Conservation (phyloP, 2,888 invertebrate species). For the Anthrax anthrax region DNA sequence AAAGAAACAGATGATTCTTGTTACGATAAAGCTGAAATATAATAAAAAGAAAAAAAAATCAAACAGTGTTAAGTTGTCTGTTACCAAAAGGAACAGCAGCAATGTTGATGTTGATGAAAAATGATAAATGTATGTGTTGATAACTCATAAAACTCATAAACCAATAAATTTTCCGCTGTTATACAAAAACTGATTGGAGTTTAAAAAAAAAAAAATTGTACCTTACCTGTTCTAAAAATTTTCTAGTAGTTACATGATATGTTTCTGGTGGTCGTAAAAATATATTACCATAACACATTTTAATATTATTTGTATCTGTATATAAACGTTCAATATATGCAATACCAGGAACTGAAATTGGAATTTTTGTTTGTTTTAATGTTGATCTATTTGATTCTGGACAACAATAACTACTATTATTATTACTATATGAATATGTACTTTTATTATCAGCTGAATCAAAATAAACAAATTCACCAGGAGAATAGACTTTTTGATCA, state of each 20-base stretch:
- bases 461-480: conserved; percentile 88
- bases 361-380: not conserved
- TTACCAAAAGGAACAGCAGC: too few relatives aligned
- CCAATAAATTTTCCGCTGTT: too few relatives aligned
- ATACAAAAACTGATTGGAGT: too few relatives aligned
- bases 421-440: conserved; percentile 1
- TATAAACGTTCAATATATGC: conserved; percentile 80
- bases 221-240: conserved; percentile 69
- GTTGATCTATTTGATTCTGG: not conserved
- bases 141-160: too few relatives aligned
- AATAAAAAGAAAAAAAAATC: not conserved
- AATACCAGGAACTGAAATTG: conserved; percentile 52
- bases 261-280: conserved; percentile 91
- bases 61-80: too few relatives aligned
- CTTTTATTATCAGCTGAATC: conserved; percentile 40
- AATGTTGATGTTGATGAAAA: too few relatives aligned
- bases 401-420: not conserved
- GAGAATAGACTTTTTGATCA: conserved; percentile 59
- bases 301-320: conserved; percentile 67
- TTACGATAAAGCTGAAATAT: not conserved
- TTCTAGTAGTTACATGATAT: conserved; percentile 85
- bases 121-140: too few relatives aligned
- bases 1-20: too few relatives aligned
- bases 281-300: conserved; percentile 83
- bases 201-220: too few relatives aligned